A percentile compares a stretch with the other conserved stretches of the same genome.
phyloP scores from a whole-genome alignment of 2,888 invertebrate genomes.

The Parelbella ahira region DNA sequence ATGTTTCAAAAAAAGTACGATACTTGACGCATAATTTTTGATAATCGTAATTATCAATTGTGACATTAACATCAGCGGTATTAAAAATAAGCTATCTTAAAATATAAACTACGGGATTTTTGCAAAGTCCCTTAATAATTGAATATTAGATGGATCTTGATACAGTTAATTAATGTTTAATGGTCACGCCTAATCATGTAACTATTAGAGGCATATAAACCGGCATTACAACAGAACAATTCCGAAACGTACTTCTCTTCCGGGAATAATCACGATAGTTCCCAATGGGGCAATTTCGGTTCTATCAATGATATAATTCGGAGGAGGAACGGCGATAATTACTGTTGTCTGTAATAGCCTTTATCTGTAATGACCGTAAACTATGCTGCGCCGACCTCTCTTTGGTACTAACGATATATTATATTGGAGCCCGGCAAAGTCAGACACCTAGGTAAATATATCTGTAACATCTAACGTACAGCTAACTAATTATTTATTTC shows the following conservation, averaged over 20 bases:
- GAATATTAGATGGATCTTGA: too few relatives aligned
- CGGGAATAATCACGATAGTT: conserved; percentile 14
- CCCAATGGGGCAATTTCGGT: conserved; percentile 16
- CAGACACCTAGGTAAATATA: conserved; percentile 8
- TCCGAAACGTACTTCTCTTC: conserved; percentile 9
- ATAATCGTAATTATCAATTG: too few relatives aligned
- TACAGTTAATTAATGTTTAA: too few relatives aligned
- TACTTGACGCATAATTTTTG: too few relatives aligned
- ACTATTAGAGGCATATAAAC: neutral
- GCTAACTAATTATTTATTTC: too few relatives aligned
- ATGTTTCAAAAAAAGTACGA: too few relatives aligned
- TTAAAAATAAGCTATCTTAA: too few relatives aligned
- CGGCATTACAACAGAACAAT: conserved; percentile 9
- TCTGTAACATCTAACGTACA: too few relatives aligned
- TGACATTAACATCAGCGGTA: too few relatives aligned
- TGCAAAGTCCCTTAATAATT: too few relatives aligned
- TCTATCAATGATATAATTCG: conserved; percentile 16
- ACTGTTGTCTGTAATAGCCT: conserved; percentile 29
- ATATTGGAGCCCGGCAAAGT: conserved; percentile 32
- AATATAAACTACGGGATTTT: too few relatives aligned
- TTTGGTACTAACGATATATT: conserved; percentile 32
- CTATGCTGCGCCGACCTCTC: conserved; percentile 32
- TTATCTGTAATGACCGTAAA: conserved; percentile 30
- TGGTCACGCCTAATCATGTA: too few relatives aligned
- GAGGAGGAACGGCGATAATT: conserved; percentile 24